These are phyloP conservation scores for Ophthalmolycus amberensis DNA, from an alignment of 2,113 vertebrate species.

Conservation along the genomic window DNA sequence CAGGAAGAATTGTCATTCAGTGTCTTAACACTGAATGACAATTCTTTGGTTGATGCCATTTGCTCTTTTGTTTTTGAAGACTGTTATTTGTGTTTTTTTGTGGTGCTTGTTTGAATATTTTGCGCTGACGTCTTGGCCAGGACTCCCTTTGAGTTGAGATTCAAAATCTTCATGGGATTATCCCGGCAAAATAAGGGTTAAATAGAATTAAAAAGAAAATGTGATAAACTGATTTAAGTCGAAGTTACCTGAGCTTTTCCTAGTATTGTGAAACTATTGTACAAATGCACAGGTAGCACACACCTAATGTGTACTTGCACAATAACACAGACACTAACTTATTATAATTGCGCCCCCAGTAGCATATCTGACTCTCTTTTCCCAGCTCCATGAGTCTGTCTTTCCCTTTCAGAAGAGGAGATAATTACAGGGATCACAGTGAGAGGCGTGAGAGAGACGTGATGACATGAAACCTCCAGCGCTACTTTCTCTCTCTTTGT, in stretches of 20 bases:
- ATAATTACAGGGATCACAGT: constrained; percentile 73
- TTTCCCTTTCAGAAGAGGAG: constrained; percentile 50
- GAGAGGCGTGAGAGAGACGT: constrained; percentile 65
- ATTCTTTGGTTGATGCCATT: neutral
- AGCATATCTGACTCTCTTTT: constrained; percentile 10
- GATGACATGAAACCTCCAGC: constrained; percentile 58
- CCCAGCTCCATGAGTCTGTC: constrained; percentile 14
- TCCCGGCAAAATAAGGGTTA: no score
- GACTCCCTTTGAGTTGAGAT: no score
- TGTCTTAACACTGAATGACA: neutral
- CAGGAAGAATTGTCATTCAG: neutral
- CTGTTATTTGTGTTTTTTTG: no score
- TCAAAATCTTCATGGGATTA: no score
- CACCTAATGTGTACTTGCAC: constrained; percentile 7
- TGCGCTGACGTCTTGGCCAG: no score
- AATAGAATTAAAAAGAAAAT: no score
- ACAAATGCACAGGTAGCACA: neutral
- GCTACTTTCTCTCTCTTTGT: constrained; percentile 51
- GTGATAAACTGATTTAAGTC: no score
- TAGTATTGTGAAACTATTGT: neutral
- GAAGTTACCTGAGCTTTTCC: neutral
- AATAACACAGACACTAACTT: constrained; percentile 7
- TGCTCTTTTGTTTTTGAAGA: no score
- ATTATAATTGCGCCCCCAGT: constrained; percentile 18
- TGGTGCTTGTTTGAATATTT: no score